Base-by-base conservation (phyloP, 2,797 vertebrate species). In the Pangasius djambal region DNA sequence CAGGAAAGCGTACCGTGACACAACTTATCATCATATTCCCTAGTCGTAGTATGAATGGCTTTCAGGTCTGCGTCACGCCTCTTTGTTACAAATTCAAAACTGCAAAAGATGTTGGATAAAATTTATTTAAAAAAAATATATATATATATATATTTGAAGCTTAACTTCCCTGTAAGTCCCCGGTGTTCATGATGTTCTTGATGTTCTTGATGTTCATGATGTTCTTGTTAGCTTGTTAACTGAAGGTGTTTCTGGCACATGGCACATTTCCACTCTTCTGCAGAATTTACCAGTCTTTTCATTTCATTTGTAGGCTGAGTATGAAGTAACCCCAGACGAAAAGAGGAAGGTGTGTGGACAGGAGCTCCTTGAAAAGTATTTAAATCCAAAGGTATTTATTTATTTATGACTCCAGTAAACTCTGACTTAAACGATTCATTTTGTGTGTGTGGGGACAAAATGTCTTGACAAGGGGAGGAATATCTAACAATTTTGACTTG, bases 251-350 rank as follows among this genome's bases (percentile, higher is more conserved):
- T 75, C 70, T 77, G 57, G 6, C 55, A 20, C 10, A 20, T 9
- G 1, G n/a, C n/a, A 34, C 57, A 3, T 82, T 28, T 63, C 78
- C 18, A 3, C 52, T 1, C 52, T 25, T 12, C 34, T 28, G 34
- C 40, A 40, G 63, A 28, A 57, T 55, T 9, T 4, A 34, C 50
- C 50, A 6, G 34, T 40, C 59, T 83, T 44, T 48, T 63, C 63
- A 13, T 52, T 25, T 85, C 44, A 25, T 85, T 59, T 93, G 44
- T 93, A 99, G 98, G 96, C 96, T 0, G 98, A 98, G 89, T 99
- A 99, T 67, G 98, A 99, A 94, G 98, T 99, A 92, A 96, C 98
- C 22, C 98, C 98, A 0, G 98, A 99, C 88, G 98, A 99, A 93
- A 98, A 96, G 92, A 96, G 97, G 94, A 98, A 96, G 92, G 97